A percentile compares a stretch with the other conserved stretches of the same genome.
Evolutionary conservation across 2,797 vertebrate species (phyloP).

Genomic region (Anguilla megastoma): DNA sequence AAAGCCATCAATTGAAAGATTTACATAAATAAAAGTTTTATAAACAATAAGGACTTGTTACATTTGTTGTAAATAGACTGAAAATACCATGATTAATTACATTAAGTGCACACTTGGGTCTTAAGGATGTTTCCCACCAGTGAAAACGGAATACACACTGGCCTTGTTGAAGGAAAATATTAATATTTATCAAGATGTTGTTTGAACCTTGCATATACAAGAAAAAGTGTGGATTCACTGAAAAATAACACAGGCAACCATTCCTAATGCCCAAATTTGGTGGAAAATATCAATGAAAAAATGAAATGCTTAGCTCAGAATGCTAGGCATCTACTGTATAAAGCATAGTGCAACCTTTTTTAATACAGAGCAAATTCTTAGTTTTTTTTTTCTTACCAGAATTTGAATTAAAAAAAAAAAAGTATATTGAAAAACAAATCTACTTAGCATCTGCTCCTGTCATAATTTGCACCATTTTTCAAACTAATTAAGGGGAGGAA

Average conservation of each 20-base stretch:
- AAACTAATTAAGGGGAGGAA: neutral
- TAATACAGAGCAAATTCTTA: neutral
- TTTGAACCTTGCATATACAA: neutral
- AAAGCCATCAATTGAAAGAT: conserved; percentile 1
- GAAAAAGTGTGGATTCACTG: neutral
- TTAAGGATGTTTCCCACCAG: neutral
- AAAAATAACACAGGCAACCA: neutral
- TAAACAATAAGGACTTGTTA: conserved; percentile 22
- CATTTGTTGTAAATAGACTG: neutral
- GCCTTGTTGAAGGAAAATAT: neutral
- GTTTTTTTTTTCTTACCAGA: neutral
- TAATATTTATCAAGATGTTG: neutral
- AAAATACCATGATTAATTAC: conserved; percentile 12
- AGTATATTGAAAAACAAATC: neutral
- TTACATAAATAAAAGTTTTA: conserved; percentile 27
- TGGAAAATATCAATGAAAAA: neutral
- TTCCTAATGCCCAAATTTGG: neutral
- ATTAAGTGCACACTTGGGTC: conserved; percentile 12
- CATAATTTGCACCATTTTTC: neutral
- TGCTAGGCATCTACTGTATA: neutral
- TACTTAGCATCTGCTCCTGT: neutral
- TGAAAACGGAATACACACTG: neutral
- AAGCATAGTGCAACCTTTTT: neutral
- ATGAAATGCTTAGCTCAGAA: neutral
- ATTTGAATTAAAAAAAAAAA: neutral